Evolutionary conservation across 2,888 invertebrate species (phyloP), one percentile per base, ranked within the genome.

Genomic region (Himalopsyche kuldschensis): DNA sequence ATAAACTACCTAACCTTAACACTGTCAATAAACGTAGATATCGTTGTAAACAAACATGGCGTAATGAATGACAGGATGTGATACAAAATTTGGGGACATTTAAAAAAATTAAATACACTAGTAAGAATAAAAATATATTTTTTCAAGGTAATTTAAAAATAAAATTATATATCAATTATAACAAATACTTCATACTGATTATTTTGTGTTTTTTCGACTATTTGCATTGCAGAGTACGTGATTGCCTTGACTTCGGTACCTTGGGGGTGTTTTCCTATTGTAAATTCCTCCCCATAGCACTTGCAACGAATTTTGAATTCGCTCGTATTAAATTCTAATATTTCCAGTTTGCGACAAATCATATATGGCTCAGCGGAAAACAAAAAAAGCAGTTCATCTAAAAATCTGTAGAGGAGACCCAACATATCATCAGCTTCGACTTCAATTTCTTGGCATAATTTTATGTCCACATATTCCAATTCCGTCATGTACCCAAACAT

Each of bases 401-500:
- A 93, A 89, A 98, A 98, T 88, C 97, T 97, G 88, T 94, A 99
- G 0, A 99, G 91, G 10, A 99, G 91, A 20, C 97, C 95, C 88
- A 96, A 93, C 89, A 98, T 89, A 89, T 99, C 99, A 88, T 98
- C 95, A 11, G 96, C 98, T 85, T 94, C 94, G 0, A 97, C 98
- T 90, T 96, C 96, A 85, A 99, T 95, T 87, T 96, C 94, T 88
- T 95, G 94, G 55, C 95, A 94, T 88, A 95, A 94, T 87, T 92
- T 92, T 87, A 97, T 95, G 89, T 97, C 95, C 0, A 99, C 97
- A 86, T 94, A 94, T 0, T 95, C 93, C 86, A 98, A 90, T 86
- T 97, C 97, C 1, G 99, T 99, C 97, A 99, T 99, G 89, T 99
- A 99, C 0, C 95, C 97, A 91, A 97, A 99, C 99, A 99, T 99